A percentile compares a stretch with the other conserved stretches of the same genome.
Conservation (phyloP, 2,797 vertebrate genomes). For the Peromyscus aztecus region DNA sequence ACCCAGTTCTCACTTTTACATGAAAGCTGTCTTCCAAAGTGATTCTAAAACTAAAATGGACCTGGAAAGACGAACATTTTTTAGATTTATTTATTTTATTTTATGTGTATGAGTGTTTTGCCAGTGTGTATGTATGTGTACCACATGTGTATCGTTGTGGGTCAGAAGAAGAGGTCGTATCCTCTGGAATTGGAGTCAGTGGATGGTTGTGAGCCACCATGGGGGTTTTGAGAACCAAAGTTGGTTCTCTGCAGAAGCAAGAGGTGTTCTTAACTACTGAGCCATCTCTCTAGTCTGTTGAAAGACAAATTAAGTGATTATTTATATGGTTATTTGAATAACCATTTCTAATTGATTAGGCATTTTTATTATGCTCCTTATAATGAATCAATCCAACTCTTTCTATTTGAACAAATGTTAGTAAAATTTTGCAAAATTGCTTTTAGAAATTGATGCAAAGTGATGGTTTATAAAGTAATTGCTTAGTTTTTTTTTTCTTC, state of each 20-base stretch:
- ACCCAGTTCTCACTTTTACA: not conserved
- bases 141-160: not conserved
- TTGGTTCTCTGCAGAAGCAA: not conserved
- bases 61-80: not conserved
- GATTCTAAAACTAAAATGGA: not conserved
- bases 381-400: not conserved
- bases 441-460: constrained; percentile 14
- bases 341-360: not conserved
- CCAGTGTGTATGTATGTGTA: not conserved
- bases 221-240: not conserved
- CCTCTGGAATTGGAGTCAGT: not conserved
- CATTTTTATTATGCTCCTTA: not conserved
- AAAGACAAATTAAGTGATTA: not conserved
- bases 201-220: not conserved
- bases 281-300: not conserved
- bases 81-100: not conserved
- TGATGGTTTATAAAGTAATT: not conserved
- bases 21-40: not conserved
- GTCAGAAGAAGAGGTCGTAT: not conserved
- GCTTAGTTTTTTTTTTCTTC: not conserved
- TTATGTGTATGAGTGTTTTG: not conserved
- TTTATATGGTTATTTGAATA: not conserved
- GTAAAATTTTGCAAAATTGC: not conserved
- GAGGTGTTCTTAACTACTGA: not conserved
- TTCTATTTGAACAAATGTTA: constrained; percentile 3